These are phyloP conservation scores for Tachyglossus aculeatus DNA, from an alignment of 2,797 vertebrate species.

Conservation along the genomic window DNA sequence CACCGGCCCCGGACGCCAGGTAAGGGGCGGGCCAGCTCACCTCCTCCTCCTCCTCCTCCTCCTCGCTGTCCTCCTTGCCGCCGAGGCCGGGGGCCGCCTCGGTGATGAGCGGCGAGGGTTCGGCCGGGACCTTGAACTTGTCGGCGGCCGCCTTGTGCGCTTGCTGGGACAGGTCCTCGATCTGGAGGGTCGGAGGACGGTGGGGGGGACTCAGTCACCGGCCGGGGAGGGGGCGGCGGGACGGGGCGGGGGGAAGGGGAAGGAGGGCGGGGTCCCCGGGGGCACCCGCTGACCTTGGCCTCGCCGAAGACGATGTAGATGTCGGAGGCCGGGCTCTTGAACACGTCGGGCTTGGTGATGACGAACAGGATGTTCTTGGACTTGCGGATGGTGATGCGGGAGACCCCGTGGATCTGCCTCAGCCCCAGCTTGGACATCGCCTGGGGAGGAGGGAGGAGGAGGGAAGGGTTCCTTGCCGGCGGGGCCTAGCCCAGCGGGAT, in stretches of 20 bases:
- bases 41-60: constrained; percentile 92
- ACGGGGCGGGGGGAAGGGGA: too few relatives aligned
- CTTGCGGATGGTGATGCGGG: constrained; percentile 96
- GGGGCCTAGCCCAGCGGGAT: too few relatives aligned
- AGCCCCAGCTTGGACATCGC: constrained; percentile 98
- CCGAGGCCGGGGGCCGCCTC: constrained; percentile 84
- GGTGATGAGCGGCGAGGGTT: constrained; percentile 83
- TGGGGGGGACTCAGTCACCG: rapidly evolving
- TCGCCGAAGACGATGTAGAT: constrained; percentile 98
- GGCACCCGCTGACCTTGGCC: constrained; percentile 82
- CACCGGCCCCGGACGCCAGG: rapidly evolving
- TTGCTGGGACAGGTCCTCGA: constrained; percentile 96
- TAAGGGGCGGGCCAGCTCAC: constrained; percentile 84
- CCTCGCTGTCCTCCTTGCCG: constrained; percentile 90
- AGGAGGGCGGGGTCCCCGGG: not conserved
- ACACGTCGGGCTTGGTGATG: constrained; percentile 95
- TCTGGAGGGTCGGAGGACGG: constrained; percentile 68
- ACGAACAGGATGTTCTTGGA: constrained; percentile 98
- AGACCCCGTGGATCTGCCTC: constrained; percentile 93
- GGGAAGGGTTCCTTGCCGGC: not conserved
- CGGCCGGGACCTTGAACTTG: constrained; percentile 96
- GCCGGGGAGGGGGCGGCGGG: too few relatives aligned
- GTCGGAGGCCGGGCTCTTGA: constrained; percentile 96
- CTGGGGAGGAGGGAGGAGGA: constrained; percentile 60
- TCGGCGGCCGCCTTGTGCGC: constrained; percentile 96